Conservation (phyloP, 2,888 invertebrate genomes). For the Apamea epomidion region DNA sequence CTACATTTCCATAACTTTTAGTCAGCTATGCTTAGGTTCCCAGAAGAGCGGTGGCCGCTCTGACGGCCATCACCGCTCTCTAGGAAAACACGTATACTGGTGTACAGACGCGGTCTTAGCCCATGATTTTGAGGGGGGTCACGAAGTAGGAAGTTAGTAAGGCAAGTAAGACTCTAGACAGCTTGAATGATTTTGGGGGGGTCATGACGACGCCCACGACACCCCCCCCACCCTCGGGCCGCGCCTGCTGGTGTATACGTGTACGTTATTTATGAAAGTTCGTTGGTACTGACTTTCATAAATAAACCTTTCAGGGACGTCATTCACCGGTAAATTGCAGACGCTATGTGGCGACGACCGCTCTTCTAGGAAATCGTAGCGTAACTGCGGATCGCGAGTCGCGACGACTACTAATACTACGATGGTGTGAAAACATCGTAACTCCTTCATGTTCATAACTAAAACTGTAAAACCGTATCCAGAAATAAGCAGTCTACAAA, state of each 20-base stretch:
- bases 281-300: background rate
- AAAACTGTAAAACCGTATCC: background rate
- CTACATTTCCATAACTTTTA: background rate
- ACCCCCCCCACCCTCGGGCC: too few species aligned
- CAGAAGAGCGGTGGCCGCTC: background rate
- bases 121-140: too few species aligned
- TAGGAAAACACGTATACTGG: background rate
- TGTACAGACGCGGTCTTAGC: too few species aligned
- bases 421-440: conserved; percentile 1
- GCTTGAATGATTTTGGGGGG: too few species aligned
- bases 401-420: background rate
- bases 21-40: background rate
- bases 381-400: background rate
- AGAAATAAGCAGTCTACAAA: conserved; percentile 2
- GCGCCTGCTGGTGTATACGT: too few species aligned
- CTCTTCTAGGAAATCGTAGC: background rate
- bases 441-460: background rate
- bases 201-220: too few species aligned
- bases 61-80: background rate
- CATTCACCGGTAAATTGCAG: background rate
- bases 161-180: too few species aligned
- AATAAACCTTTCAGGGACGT: background rate
- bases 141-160: too few species aligned
- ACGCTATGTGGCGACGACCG: background rate
- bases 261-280: too few species aligned